phyloP scores from a whole-genome alignment of 2,797 vertebrate genomes.

The Euthynnus affinis region DNA sequence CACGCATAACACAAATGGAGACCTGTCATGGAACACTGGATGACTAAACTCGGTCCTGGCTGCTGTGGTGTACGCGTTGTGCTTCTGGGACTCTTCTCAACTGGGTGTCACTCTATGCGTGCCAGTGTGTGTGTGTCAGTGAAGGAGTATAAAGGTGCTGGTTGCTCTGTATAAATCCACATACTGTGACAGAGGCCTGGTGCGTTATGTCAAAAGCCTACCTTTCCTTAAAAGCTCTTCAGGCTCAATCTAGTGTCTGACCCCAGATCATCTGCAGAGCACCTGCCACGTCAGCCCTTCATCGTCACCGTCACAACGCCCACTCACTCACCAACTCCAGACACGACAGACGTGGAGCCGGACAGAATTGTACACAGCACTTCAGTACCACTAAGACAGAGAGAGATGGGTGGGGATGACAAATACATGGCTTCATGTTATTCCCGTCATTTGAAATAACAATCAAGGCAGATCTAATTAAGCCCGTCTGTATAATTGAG shows the following conservation, averaged over 20 bases:
- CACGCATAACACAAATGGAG: constrained; percentile 31
- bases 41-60: constrained; percentile 34
- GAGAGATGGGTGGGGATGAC: constrained; percentile 71
- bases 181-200: constrained; percentile 58
- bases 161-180: constrained; percentile 56
- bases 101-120: constrained; percentile 48
- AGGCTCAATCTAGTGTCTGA: constrained; percentile 80
- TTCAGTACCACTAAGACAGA: constrained; percentile 39
- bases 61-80: constrained; percentile 27
- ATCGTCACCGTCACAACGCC: constrained; percentile 62
- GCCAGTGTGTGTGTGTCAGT: constrained; percentile 51
- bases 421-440: constrained; percentile 71
- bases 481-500: constrained; percentile 77
- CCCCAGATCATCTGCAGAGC: constrained; percentile 84
- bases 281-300: constrained; percentile 77
- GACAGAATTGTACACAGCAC: constrained; percentile 47
- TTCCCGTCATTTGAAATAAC: constrained; percentile 82
- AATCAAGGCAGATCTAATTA: constrained; percentile 86
- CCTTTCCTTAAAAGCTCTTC: constrained; percentile 75
- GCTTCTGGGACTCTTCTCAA: constrained; percentile 52
- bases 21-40: constrained; percentile 33
- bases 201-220: constrained; percentile 73
- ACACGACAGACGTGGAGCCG: constrained; percentile 43
- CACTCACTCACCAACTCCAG: constrained; percentile 58
- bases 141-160: constrained; percentile 49